Base-by-base conservation (phyloP, 2,113 vertebrate genomes). In the Paramormyrops kingsleyae region DNA sequence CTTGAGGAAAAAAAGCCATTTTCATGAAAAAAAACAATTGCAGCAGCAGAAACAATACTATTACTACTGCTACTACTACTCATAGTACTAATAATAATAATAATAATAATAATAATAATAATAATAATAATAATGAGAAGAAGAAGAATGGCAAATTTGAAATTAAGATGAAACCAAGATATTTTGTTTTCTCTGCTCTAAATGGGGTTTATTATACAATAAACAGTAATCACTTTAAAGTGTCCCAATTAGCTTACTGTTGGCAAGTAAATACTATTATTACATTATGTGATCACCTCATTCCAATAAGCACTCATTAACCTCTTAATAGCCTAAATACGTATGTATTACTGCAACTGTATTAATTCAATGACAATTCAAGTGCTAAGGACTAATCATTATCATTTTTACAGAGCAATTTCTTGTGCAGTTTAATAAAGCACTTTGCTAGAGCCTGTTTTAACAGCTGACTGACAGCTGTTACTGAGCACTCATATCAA, bases 391-490 rank as follows among this genome's bases (percentile, higher is more conserved):
- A 53, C 7, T 52, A 52, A 31, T 53, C 27, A 52, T 17, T 87
- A 31, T 19, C 13, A 52, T 31, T 35, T 19, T 9, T 27, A 27
- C 24, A 17, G 3, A 12, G 9, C 46, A 31, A 46, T 8, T 87
- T 47, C n/a, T 52, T 52, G 31, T n/a, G 27, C 85, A 13, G 10
- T 86, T 49, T 50, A 50, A 17, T 21, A 86, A 86, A 86, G 84
- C 84, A 50, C 44, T 53, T 87, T 0, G 49, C 4, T 50, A 15
- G 53, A 52, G 49, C 4, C 49, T 84, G 27, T 53, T 52, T 47
- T 52, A 35, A 52, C 49, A 87, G 13, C 47, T 52, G 85, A 87
- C n/a, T 87, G 85, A 87, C 85, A 87, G 49, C 47, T 87, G 85
- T 13, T n/a, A 53, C 85, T 31, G 2, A 4, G n/a, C 49, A 9